Conservation (phyloP, 2,113 vertebrate genomes). For the Donacobius atricapilla region DNA sequence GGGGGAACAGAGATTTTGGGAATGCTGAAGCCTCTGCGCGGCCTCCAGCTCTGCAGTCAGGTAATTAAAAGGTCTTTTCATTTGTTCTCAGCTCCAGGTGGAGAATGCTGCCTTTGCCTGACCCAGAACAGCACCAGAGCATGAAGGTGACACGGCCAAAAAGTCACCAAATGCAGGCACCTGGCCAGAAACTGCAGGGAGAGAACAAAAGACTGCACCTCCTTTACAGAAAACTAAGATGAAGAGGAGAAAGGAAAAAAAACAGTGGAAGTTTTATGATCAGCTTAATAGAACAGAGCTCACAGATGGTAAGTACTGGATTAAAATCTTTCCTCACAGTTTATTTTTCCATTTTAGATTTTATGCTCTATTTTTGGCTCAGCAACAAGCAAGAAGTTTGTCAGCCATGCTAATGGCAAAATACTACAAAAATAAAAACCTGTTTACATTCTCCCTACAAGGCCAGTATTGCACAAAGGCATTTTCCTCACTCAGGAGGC, state of each 20-base stretch:
- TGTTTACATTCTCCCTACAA: neutral
- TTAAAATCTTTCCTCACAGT: neutral
- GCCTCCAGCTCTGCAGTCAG: neutral
- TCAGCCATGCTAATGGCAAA: neutral
- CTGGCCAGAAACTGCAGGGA: neutral
- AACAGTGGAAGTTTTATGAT: neutral
- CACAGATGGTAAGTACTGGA: neutral
- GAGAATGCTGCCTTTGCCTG: neutral
- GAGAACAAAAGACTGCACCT: neutral
- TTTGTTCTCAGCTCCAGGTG: neutral
- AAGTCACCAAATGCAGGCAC: neutral
- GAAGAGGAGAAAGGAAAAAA: neutral
- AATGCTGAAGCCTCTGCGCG: accelerated
- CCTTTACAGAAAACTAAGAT: neutral
- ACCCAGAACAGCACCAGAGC: neutral
- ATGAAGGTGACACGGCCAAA: accelerated
- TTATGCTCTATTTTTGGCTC: neutral
- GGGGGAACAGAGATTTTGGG: neutral
- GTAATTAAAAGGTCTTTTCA: neutral
- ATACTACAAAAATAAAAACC: neutral
- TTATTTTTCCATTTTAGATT: neutral
- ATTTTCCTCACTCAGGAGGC: neutral
- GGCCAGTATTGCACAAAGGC: neutral
- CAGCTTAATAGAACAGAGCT: neutral
- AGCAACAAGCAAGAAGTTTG: neutral